These are phyloP conservation scores for Clinocottus analis DNA, from an alignment of 2,113 vertebrate genomes.

Conservation along the genomic window DNA sequence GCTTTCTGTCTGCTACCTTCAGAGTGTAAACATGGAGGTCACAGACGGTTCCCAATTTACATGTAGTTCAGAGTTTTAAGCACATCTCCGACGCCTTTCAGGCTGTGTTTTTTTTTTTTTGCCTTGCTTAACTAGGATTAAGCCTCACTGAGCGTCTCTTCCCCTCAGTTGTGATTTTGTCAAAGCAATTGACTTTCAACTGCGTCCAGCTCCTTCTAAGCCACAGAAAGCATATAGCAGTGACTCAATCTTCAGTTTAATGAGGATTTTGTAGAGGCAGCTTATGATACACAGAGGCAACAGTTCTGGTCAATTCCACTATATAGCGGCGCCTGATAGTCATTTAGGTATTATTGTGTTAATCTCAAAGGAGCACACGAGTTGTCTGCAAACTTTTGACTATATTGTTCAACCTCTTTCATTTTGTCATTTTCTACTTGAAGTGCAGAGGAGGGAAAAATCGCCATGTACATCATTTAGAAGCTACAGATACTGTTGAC, in stretches of 20 bases:
- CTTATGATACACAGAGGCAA: slow-evolving; percentile 51
- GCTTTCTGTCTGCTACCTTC: slow-evolving; percentile 15
- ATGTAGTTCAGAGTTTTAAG: slow-evolving; percentile 59
- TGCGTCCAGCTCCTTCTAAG: slow-evolving; percentile 60
- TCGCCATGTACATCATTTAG: slow-evolving; percentile 22
- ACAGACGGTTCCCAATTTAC: slow-evolving; percentile 56
- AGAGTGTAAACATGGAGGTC: slow-evolving; percentile 47
- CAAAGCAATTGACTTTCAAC: slow-evolving; percentile 69
- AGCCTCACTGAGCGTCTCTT: slow-evolving; percentile 52
- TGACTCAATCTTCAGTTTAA: slow-evolving; percentile 61
- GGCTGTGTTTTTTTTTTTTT: slow-evolving; percentile 24
- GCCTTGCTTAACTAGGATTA: slow-evolving; percentile 54
- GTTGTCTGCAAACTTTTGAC: slow-evolving; percentile 49
- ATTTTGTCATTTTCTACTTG: slow-evolving; percentile 41
- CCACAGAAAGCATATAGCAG: slow-evolving; percentile 51
- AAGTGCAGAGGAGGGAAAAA: not conserved
- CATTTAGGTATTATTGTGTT: slow-evolving; percentile 47
- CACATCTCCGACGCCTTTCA: slow-evolving; percentile 40
- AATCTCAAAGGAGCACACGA: slow-evolving; percentile 39
- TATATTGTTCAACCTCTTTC: slow-evolving; percentile 48
- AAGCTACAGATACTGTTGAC: slow-evolving; percentile 45
- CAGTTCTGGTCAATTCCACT: slow-evolving; percentile 33
- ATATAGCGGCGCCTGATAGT: slow-evolving; percentile 18
- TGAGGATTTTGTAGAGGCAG: slow-evolving; percentile 58
- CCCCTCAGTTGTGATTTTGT: slow-evolving; percentile 59